Conservation (phyloP, 2,113 vertebrate genomes). For the Tautogolabrus adspersus region DNA sequence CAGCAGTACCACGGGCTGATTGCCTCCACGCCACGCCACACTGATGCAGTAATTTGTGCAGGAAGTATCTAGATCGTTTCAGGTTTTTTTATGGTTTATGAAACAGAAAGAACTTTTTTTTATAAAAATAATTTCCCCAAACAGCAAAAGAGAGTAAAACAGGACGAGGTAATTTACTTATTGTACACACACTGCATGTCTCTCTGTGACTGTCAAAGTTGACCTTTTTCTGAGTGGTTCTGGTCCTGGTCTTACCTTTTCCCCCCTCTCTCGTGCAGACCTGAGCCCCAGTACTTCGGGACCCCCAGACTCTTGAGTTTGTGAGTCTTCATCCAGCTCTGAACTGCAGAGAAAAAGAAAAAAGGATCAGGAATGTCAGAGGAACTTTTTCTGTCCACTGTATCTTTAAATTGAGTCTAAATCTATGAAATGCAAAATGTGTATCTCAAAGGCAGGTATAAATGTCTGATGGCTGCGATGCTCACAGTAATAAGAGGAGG, state of each 20-base stretch:
- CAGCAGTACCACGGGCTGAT: too few relatives aligned
- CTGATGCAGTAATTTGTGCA: too few relatives aligned
- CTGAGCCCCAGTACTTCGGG: constrained; percentile 95
- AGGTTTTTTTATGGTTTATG: too few relatives aligned
- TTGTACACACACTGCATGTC: too few relatives aligned
- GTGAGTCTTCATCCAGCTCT: constrained; percentile 89
- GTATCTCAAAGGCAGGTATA: constrained; percentile 9
- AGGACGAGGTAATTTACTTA: too few relatives aligned
- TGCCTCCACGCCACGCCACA: too few relatives aligned
- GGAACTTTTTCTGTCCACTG: not conserved
- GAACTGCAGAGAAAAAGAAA: constrained; percentile 82
- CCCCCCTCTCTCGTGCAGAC: constrained; percentile 91
- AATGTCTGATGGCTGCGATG: constrained; percentile 33
- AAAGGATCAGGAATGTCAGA: not conserved
- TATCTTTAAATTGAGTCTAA: not conserved
- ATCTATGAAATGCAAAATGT: not conserved
- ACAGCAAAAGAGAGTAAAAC: too few relatives aligned
- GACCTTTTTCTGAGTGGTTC: not conserved
- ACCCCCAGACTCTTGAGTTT: constrained; percentile 93
- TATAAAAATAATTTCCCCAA: too few relatives aligned
- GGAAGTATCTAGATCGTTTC: too few relatives aligned
- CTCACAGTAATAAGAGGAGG: constrained; percentile 71
- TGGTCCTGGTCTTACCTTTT: constrained; percentile 85
- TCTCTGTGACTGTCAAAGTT: too few relatives aligned
- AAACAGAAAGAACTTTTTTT: too few relatives aligned